phyloP scores from a whole-genome alignment of 2,888 invertebrate genomes.

The Hypsopygia costalis region DNA sequence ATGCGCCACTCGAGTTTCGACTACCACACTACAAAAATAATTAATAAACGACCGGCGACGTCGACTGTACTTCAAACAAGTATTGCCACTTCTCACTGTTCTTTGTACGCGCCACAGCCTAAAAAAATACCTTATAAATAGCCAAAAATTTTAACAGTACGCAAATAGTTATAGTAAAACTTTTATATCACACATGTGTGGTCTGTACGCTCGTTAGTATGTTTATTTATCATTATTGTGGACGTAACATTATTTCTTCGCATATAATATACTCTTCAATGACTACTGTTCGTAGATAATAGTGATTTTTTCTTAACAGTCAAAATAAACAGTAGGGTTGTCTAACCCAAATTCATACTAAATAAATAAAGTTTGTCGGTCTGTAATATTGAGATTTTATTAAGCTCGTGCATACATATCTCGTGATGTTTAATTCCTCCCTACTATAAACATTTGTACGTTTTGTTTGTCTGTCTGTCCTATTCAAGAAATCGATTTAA shows the following conservation, averaged over 20 bases:
- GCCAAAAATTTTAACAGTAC: neutral
- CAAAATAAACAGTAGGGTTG: neutral
- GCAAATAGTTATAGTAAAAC: neutral
- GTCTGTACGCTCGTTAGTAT: neutral
- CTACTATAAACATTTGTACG: no score
- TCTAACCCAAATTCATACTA: no score
- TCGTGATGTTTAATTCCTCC: no score
- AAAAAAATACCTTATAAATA: neutral
- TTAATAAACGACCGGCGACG: constrained; percentile 42
- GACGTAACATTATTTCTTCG: neutral
- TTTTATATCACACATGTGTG: constrained; percentile 4
- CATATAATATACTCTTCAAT: neutral
- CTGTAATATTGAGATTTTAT: no score
- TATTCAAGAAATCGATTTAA: no score
- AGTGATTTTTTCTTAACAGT: neutral
- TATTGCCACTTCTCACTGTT: constrained; percentile 3
- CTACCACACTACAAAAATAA: constrained; percentile 48
- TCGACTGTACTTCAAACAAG: constrained; percentile 19
- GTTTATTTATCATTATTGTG: neutral
- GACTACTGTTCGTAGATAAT: no score
- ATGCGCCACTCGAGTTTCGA: constrained; percentile 44
- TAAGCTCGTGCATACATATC: no score
- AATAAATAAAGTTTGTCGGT: no score
- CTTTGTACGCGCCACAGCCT: constrained; percentile 6
- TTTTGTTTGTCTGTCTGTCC: no score